phyloP scores from a whole-genome alignment of 2,888 invertebrate genomes.

The Malacosoma neustria region DNA sequence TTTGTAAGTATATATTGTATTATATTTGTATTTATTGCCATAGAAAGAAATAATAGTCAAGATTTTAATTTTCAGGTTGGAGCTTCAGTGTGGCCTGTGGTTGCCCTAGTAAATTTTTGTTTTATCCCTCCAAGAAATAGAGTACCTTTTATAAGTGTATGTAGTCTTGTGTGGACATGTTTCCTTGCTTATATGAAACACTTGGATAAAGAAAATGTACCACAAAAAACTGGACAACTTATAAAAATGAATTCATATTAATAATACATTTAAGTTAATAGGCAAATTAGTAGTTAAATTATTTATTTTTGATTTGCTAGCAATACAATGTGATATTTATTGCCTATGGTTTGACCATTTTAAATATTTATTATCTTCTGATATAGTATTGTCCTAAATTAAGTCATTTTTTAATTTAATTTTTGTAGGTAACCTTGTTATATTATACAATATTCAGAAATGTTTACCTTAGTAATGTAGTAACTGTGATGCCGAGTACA shows the following conservation, averaged over 20 bases:
- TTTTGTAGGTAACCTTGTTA: no score
- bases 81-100: conserved; percentile 81
- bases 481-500: no score
- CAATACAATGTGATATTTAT: no score
- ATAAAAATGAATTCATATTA: conserved; percentile 19
- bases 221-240: conserved; percentile 21
- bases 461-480: no score
- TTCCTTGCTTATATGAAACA: conserved; percentile 89
- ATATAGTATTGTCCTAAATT: no score
- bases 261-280: no score
- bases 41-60: neutral
- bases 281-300: conserved; percentile 7
- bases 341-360: no score
- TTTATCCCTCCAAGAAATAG: conserved; percentile 83
- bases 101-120: conserved; percentile 84
- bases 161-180: conserved; percentile 86
- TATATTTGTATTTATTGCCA: neutral
- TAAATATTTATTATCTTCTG: no score
- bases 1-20: neutral
- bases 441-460: no score
- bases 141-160: conserved; percentile 83
- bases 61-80: conserved; percentile 73
- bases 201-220: conserved; percentile 46
- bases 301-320: no score
- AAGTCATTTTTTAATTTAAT: no score